Base-by-base conservation (phyloP, 92 coral and sea anemone species). In the Zoanthus gigantus region DNA sequence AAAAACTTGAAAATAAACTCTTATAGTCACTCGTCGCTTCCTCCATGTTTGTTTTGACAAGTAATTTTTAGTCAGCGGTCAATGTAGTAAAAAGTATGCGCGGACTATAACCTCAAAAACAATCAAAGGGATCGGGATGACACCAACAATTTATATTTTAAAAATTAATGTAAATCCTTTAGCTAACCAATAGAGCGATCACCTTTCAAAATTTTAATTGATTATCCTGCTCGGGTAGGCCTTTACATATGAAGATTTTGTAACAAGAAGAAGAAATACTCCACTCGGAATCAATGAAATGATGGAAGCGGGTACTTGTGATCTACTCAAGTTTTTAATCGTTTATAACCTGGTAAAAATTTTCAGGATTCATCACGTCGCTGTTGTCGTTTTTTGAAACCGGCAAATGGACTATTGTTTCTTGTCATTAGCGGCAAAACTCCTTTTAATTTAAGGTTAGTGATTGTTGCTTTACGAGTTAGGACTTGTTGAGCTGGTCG, bases 41-140 rank as follows among this genome's bases (percentile, higher is more conserved):
- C 92, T 84, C 85, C 92, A 89, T 90, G 34, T 85, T 90, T 79
- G 80, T 68, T 68, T 54, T 69, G 45, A 63, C 45, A 52, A 71
- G 72, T 15, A 18, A 0, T 28, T 13, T 50, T 1, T 16, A 47
- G 34, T 61, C 92, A 86, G 92, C 92, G 92, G 92, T 81, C 14
- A 18, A 47, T 0, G 47, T 28, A 34, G 1, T 9, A 2, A 14
- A 72, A 7, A 34, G 6, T 50, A 86, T 86, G 92, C 87, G 90
- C 34, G n/a, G 77, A 6, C 5, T 72, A 50, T 13, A 50, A 9
- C 50, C 60, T 18, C 13, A 11, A 75, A n/a, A 63, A 63, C 29
- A 63, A 63, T 63, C 29, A 28, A 16, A 2, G 7, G 30, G 69
- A n/a, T 17, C 6, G 29, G 8, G 31, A 7, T 9, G 69, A 63